Conservation (phyloP, 2,888 invertebrate genomes). For the Agonum fuliginosum region DNA sequence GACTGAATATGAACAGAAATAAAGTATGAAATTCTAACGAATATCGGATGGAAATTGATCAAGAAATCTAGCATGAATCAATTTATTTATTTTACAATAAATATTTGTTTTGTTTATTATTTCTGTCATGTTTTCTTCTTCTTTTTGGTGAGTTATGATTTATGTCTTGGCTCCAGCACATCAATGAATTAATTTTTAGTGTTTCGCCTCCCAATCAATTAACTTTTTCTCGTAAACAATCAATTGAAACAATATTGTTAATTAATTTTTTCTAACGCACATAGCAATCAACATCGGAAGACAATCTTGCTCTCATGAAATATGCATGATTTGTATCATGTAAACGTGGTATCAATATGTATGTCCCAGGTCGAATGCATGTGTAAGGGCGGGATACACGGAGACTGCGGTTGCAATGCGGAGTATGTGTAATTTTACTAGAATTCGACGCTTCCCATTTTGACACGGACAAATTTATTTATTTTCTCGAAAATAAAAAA, state of each 20-base stretch:
- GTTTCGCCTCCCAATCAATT: not conserved
- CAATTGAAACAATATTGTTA: constrained; percentile 15
- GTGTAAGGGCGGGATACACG: constrained; percentile 8
- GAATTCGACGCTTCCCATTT: not conserved
- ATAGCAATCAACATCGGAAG: constrained; percentile 17
- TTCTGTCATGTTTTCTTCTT: too few relatives aligned
- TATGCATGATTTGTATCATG: constrained; percentile 40
- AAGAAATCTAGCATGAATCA: too few relatives aligned
- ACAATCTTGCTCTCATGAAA: constrained; percentile 36
- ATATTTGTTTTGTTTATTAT: too few relatives aligned
- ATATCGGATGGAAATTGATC: too few relatives aligned
- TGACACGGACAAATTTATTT: too few relatives aligned
- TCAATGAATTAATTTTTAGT: not conserved
- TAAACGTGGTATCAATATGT: constrained; percentile 34
- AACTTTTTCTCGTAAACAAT: constrained; percentile 13
- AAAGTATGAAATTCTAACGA: too few relatives aligned
- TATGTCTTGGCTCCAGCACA: not conserved
- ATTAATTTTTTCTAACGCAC: constrained; percentile 18
- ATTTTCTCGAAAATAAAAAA: too few relatives aligned
- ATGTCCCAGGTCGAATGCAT: not conserved
- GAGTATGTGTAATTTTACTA: not conserved
- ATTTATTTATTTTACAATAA: too few relatives aligned
- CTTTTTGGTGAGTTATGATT: not conserved
- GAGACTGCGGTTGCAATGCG: not conserved
- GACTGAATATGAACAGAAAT: too few relatives aligned